Evolutionary conservation across 2,797 vertebrate species (phyloP), one percentile per base, ranked within the genome.

Genomic region (Saxicola maurus): DNA sequence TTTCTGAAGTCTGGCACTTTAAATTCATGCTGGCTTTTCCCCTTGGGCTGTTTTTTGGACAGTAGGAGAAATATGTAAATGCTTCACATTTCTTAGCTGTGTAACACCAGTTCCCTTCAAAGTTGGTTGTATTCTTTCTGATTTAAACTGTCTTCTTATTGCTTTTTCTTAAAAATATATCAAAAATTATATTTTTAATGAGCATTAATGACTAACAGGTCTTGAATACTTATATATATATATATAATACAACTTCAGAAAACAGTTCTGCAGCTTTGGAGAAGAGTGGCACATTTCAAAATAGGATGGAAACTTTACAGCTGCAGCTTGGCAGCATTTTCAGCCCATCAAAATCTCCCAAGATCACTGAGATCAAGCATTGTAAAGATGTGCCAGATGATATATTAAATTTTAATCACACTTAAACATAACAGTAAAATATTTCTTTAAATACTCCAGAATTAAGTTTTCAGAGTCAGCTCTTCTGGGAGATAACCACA

Each of bases 381-480:
- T 84, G 78, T 49, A 76, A 91, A 90, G 68, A 92, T 51, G n/a
- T 87, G 82, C 79, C 89, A 94, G 68, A 82, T 59, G 19, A 92
- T 52, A 87, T 72, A 93, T 90, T 78, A 87, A 82, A 92, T 82
- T 92, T 80, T 90, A 90, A 87, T 93, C 48, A 78, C 19, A 6
- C 73, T 82, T 49, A 18, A 89, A 78, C 48, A 13, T 4, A 90
- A 78, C 60, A 60, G 52, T 73, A 86, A 87, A 55, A 72, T 10
- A 8, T 33, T n/a, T 51, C 64, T 64, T 91, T 81, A 72, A 90
- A 60, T 49, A 31, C 0, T 3, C 20, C 57, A 78, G 55, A 80
- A 73, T 65, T 46, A 71, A 61, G 59, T 77, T 88, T 85, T 82
- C 64, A 46, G 88, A 87, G 60, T 60, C 67, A 82, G 35, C 45